These are phyloP conservation scores for Dione juno DNA, from an alignment of 2,888 invertebrate genomes.

Conservation along the genomic window DNA sequence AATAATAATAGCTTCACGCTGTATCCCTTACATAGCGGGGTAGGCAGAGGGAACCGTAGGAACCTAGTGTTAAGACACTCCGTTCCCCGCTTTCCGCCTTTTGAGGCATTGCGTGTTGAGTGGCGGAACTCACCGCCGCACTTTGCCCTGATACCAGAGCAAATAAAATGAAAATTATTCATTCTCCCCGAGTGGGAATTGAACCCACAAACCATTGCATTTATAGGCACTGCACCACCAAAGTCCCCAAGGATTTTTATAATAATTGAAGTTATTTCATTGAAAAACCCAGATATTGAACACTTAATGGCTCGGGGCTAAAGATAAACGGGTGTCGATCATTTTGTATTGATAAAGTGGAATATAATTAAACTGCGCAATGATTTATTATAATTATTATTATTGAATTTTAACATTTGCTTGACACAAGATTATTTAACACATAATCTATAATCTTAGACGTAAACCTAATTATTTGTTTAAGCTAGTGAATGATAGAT, in stretches of 20 bases:
- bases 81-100: background rate
- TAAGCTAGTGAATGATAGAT: slow-evolving; percentile 47
- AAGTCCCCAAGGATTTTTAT: no score
- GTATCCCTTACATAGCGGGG: background rate
- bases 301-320: background rate
- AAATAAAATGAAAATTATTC: background rate
- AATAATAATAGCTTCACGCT: background rate
- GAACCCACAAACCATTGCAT: no score
- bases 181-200: no score
- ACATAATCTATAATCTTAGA: slow-evolving; percentile 45
- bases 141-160: background rate
- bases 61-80: background rate
- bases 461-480: slow-evolving; percentile 53
- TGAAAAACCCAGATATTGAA: background rate
- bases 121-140: background rate
- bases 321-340: slow-evolving; percentile 23
- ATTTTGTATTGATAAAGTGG: slow-evolving; percentile 22
- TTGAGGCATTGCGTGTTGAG: no score
- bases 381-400: slow-evolving; percentile 36
- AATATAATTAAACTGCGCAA: slow-evolving; percentile 22
- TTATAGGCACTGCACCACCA: no score
- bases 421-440: slow-evolving; percentile 21
- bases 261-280: no score
- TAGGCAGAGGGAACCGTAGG: background rate
- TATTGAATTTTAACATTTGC: slow-evolving; percentile 39